Evolutionary conservation across 2,797 vertebrate genomes (phyloP), one percentile per base, ranked within the genome.

Genomic region (Falco peregrinus): DNA sequence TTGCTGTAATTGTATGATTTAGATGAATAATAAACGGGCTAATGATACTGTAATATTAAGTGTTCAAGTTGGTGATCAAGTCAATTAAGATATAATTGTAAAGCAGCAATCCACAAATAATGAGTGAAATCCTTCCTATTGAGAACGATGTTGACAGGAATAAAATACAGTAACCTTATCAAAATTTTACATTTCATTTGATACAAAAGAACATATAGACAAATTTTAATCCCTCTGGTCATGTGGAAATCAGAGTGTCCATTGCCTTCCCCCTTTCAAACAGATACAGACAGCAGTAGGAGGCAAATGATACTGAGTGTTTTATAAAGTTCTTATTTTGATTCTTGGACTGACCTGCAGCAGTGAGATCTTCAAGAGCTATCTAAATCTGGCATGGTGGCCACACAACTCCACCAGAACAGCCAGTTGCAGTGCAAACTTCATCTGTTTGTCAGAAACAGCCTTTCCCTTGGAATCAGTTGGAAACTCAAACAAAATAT

Each of bases 11-110:
- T 98, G 94, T 96, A 91, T 97, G 95, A 97, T 96, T 97, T 97
- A 96, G 89, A 92, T 94, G 96, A 98, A 97, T 97, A 97, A 96
- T 97, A 97, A 97, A 95, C 71, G 54, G 87, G 80, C 24, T 98
- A 98, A 98, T 98, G 96, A 97, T 97, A 96, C 76, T 86, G 68
- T 94, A 97, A 92, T 97, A 96, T 96, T 97, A 98, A 97, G 94
- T 95, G 97, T 96, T 98, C 96, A 92, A 97, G 67, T 84, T 93
- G 74, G 86, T 95, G 97, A 97, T 98, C 97, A 97, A 98, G 80
- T 97, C 97, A 98, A 96, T 98, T 97, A 98, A 95, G 86, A 97
- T 80, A 95, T 97, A 96, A 97, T 96, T 98, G 63, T 97, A 94
- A 93, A 96, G 93, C 86, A 97, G 92, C 63, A 97, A 96, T 94